Conservation (phyloP, 2,888 invertebrate genomes). For the Watsonalla binaria region DNA sequence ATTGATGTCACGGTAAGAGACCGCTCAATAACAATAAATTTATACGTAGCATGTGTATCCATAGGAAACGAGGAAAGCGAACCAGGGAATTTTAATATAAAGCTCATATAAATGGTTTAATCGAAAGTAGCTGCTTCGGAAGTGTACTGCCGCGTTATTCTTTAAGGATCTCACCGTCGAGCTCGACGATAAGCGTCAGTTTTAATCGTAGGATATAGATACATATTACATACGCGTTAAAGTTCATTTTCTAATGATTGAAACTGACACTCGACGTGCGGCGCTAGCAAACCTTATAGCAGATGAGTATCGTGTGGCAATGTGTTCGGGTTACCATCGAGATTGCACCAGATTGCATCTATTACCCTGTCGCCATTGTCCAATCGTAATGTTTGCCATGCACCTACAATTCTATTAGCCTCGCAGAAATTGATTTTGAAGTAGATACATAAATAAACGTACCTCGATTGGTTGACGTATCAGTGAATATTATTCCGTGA, state of each 20-base stretch:
- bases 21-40: too few species aligned
- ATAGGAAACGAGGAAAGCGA: constrained; percentile 32
- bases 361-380: constrained; percentile 10
- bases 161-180: too few species aligned
- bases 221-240: too few species aligned
- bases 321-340: constrained; percentile 21
- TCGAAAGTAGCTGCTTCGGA: constrained; percentile 35
- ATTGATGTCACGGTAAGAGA: too few species aligned
- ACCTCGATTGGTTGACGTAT: not conserved
- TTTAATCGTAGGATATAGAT: too few species aligned
- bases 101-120: constrained; percentile 32
- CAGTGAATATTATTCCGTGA: not conserved
- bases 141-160: too few species aligned
- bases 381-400: not conserved
- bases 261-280: too few species aligned
- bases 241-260: too few species aligned
- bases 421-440: constrained; percentile 1
- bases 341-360: constrained; percentile 14
- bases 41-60: constrained; percentile 23
- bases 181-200: too few species aligned
- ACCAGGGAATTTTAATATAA: constrained; percentile 36
- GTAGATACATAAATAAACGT: not conserved
- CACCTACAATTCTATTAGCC: not conserved
- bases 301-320: constrained; percentile 29
- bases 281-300: too few species aligned